Percentiles rank a stretch among this genome's conserved stretches.
phyloP scores from a whole-genome alignment of 30 jellyfish, hydroid and myxozoan genomes.

The Aurelia coerulea region DNA sequence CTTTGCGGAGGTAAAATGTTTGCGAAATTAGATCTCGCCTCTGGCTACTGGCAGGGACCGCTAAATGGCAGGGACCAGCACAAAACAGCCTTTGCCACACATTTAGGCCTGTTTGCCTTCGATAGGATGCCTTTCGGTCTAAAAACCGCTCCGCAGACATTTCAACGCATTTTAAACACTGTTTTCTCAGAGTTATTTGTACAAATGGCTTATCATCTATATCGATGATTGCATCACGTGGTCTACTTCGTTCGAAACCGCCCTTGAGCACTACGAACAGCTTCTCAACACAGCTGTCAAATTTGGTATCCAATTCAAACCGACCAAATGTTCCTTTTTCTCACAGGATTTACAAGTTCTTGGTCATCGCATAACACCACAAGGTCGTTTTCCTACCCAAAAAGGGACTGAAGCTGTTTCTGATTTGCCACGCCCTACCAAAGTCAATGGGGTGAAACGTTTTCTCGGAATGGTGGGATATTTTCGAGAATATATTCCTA shows the following conservation, averaged over 20 bases:
- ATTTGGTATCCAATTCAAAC: slow-evolving; percentile 46
- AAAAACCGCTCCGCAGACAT: slow-evolving; percentile 20
- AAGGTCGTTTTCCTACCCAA: slow-evolving; percentile 26
- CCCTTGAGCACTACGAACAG: slow-evolving; percentile 18
- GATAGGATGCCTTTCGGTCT: slow-evolving; percentile 13
- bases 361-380: slow-evolving; percentile 47
- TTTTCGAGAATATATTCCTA: slow-evolving; percentile 32
- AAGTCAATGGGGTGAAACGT: slow-evolving; percentile 12
- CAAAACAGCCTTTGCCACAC: slow-evolving; percentile 32
- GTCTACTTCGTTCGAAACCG: slow-evolving; percentile 9
- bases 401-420: slow-evolving; percentile 26
- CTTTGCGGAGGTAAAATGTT: slow-evolving; percentile 12
- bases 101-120: slow-evolving; percentile 4
- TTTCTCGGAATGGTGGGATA: too few relatives aligned
- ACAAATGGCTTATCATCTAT: slow-evolving; percentile 45
- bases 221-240: slow-evolving; percentile 37
- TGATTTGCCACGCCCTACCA: slow-evolving; percentile 4
- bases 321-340: slow-evolving; percentile 23
- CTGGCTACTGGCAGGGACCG: slow-evolving; percentile 39
- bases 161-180: slow-evolving; percentile 37
- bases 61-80: slow-evolving; percentile 10
- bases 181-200: slow-evolving; percentile 27
- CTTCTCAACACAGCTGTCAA: slow-evolving; percentile 5
- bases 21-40: slow-evolving; percentile 28
- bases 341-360: slow-evolving; percentile 17